phyloP scores from a whole-genome alignment of 2,888 invertebrate genomes.

The Synergus laeviventris region DNA sequence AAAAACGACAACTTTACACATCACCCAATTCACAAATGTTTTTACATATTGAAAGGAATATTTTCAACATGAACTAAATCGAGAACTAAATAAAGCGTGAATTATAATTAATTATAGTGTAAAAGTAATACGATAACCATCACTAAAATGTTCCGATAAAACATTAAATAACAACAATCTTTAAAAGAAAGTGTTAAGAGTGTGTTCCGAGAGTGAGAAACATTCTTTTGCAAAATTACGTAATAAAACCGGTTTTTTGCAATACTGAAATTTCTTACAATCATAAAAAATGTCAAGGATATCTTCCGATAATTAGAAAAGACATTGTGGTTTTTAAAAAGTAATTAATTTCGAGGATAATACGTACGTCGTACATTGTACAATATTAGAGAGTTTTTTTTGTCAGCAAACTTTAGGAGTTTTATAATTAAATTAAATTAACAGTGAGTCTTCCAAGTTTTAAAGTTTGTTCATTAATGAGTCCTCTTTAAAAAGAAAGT shows the following conservation, averaged over 20 bases:
- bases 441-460: background rate
- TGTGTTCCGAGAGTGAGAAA: background rate
- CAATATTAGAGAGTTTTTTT: slow-evolving; percentile 26
- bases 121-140: too few species aligned
- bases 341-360: background rate
- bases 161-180: too few species aligned
- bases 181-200: too few species aligned
- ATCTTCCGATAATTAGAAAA: background rate
- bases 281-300: too few species aligned
- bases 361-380: too few species aligned
- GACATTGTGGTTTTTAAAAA: background rate
- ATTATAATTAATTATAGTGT: too few species aligned
- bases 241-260: background rate
- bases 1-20: background rate
- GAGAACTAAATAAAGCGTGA: background rate
- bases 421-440: background rate
- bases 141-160: too few species aligned
- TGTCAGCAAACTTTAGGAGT: background rate
- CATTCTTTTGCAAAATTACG: background rate
- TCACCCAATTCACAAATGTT: background rate
- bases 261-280: background rate
- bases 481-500: background rate
- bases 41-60: background rate
- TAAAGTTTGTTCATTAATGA: background rate
- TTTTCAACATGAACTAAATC: background rate